Base-by-base conservation (phyloP, 2,113 vertebrate genomes). In the Bubo bubo region DNA sequence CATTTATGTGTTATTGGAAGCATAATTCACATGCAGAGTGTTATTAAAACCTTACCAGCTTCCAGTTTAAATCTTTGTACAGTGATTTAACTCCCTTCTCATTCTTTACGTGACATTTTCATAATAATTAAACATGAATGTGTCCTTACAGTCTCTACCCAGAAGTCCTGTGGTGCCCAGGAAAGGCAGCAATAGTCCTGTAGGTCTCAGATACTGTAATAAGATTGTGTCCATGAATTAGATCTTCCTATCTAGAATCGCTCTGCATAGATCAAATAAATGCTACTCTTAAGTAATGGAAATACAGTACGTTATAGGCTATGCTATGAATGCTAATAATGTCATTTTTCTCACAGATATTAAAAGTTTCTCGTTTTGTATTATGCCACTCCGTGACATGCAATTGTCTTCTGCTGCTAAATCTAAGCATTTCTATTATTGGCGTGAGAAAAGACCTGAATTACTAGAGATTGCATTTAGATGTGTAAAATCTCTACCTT, bases 301-400 rank as follows among this genome's bases (percentile, higher is more conserved):
- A 94, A 71, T 74, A 39, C 1, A 4, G 70, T 70, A 45, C 7
- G 10, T 77, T 86, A 86, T n/a, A 86, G 55, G 60, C 76, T 93
- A 45, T 80, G 79, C 72, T 95, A 45, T 95, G 89, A 95, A 95
- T 96, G 72, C 41, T 94, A 93, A 94, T 92, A 72, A 75, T 62
- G 56, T 43, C 0, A 45, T 90, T 96, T 92, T 96, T 86, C 73
- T 90, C 75, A n/a, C 22, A 72, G 92, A 45, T 92, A 79, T 64
- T 90, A 37, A 32, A 88, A 91, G 37, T 92, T 95, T 83, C 94
- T 96, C 63, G 73, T 94, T 96, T 90, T 89, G 32, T 76, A 76
- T 88, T 92, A 70, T 73, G 71, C 47, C 15, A 14, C 14, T 75
- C 43, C 0, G 1, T 96, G 93, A 90, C 64, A 49, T 19, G 70